Base-by-base conservation (phyloP, 1,140 invertebrate species). In the Solen grandis region DNA sequence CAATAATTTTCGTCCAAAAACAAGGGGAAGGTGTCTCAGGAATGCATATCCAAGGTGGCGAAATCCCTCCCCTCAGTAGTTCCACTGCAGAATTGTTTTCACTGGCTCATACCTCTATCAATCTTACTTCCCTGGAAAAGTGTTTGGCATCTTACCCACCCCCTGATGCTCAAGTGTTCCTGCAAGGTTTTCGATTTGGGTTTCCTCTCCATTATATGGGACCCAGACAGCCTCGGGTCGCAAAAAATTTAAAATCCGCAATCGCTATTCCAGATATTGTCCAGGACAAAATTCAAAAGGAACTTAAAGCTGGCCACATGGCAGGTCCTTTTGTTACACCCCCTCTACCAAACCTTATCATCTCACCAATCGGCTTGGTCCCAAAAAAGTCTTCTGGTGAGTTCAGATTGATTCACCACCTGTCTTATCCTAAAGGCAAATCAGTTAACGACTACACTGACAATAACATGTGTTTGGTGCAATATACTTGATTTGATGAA, bases 351-450 rank as follows among this genome's bases (percentile, higher is more conserved):
- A 22, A 70, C 0, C 46, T 80, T n/a, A 59, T 70, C 14, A 59
- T 80, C 10, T 80, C 77, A 25, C 77, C 77, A 16, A 70, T 72
- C 27, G 74, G 74, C 16, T 50, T 55, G 5, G 60, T n/a, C n/a
- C n/a, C n/a, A n/a, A n/a, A n/a, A n/a, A n/a, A n/a, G n/a, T n/a
- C n/a, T n/a, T n/a, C n/a, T n/a, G n/a, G n/a, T n/a, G n/a, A n/a
- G n/a, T n/a, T n/a, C n/a, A n/a, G n/a, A n/a, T n/a, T n/a, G n/a
- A n/a, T n/a, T n/a, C n/a, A n/a, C n/a, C n/a, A n/a, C n/a, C n/a
- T n/a, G n/a, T n/a, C n/a, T n/a, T n/a, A 65, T 22, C 72, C 57
- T 19, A 33, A 75, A 19, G 54, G 36, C 19, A 33, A 36, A n/a
- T 74, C 70, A 2, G 35, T 74, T 25, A 74, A 74, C 46, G 55